Evolutionary conservation across 2,113 vertebrate species (phyloP), one percentile per base, ranked within the genome.

Genomic region (Abramis brama): DNA sequence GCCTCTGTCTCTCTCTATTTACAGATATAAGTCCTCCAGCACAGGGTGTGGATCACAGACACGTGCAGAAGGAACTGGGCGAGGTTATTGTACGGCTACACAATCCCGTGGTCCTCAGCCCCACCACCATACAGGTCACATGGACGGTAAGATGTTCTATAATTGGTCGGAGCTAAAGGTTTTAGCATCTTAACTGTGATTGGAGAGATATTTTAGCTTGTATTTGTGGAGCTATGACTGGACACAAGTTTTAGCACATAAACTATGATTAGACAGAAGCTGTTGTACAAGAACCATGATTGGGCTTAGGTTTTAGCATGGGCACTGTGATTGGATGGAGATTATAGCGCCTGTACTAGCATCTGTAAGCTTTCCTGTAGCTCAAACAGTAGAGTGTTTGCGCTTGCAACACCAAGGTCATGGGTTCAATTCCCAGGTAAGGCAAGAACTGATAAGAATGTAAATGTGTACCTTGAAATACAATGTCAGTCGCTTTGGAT

Each of bases 1-100:
- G 59, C 3, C 47, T 52, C 81, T 66, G 36, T 33, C 9, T 83
- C 17, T 82, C n/a, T 82, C 11, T 85, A 10, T 43, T 62, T 62
- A 0, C 89, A 99, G 98, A 99, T 93, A 99, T 99, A 91, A 99
- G 97, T 87, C 98, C 98, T 75, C 97, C 98, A 82, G 96, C 97
- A 30, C 98, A 99, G 93, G 98, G 98, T 39, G 97, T 99, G 47
- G 98, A 99, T 92, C 98, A 99, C 90, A 96, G 98, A 66, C 97
- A 99, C n/a, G 98, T 99, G 0, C 98, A 99, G 93, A 99, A 98
- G 74, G 98, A 99, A 52, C 95, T 99, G 0, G 98, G 98, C 0
- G 98, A 99, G 0, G 97, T 99, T 86, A 96, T 98, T 57, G 95
- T 99, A 19, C 96, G 97, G 5, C 93, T 99, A 17, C 98, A 99